A percentile compares a stretch with the other conserved stretches of the same genome.
phyloP scores from a whole-genome alignment of 2,888 invertebrate genomes.

The Metopia argyrocephala region DNA sequence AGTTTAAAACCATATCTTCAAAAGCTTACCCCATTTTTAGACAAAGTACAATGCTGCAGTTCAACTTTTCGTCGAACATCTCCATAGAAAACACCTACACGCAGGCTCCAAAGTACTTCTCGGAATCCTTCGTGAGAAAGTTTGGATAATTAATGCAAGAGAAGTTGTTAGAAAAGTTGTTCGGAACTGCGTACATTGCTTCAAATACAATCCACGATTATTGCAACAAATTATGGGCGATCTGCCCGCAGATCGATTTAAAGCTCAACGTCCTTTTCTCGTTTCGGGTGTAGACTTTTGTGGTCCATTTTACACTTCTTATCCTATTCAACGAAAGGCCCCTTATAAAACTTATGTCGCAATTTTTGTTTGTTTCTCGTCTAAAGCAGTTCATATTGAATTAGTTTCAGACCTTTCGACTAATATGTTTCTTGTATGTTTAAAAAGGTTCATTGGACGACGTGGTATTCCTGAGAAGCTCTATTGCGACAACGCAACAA shows the following conservation, averaged over 20 bases:
- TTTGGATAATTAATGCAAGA: no score
- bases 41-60: no score
- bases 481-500: conserved; percentile 29
- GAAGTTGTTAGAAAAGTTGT: no score
- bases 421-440: conserved; percentile 57
- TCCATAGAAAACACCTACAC: no score
- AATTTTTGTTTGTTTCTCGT: conserved; percentile 57
- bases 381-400: conserved; percentile 61
- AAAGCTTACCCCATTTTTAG: no score
- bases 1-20: no score
- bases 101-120: no score
- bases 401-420: conserved; percentile 59
- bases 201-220: no score
- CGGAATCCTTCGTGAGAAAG: no score
- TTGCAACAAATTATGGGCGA: conserved; percentile 40
- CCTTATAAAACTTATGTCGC: conserved; percentile 30
- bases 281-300: conserved; percentile 62
- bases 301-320: conserved; percentile 43
- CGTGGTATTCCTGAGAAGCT: conserved; percentile 6
- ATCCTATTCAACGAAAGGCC: conserved; percentile 38
- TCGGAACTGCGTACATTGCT: no score
- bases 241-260: conserved; percentile 39
- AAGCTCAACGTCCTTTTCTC: conserved; percentile 53
- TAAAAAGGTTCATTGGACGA: conserved; percentile 37
- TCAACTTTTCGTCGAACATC: no score